Evolutionary conservation across 2,113 vertebrate species (phyloP), one percentile per base, ranked within the genome.

Genomic region (Lampris incognitus): DNA sequence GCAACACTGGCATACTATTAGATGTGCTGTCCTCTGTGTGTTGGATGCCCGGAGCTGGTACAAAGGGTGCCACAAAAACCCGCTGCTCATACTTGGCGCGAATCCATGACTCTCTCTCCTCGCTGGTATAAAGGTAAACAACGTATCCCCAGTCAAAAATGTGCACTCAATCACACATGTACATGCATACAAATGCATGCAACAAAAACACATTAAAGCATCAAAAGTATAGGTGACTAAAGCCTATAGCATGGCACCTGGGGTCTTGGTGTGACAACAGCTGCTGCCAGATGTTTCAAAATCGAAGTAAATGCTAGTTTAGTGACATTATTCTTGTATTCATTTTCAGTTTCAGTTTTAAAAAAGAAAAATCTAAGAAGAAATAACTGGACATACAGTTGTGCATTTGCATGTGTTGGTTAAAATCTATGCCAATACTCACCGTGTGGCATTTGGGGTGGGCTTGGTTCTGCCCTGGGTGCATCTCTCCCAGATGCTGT

Each of bases 61-160:
- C 92, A 69, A 97, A 93, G 0, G 97, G 94, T 0, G 97, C 86
- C 86, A 99, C 94, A 67, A 98, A 99, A 1, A 96, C 92, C 68
- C 95, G 91, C 83, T 97, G 97, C 81, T 98, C 96, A 0, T 99
- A 99, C 87, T 99, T 99, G 2, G 97, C 97, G 0, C 97, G 94
- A 66, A 99, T 99, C 97, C 98, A 99, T 0, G 96, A 94, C 72
- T 99, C 97, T 39, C 97, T 89, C 78, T 98, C 97, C 90, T 99
- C 97, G 55, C 97, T 99, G 82, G 11, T 39, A 40, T 59, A 1
- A 6, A 76, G 38, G 66, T 54, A 63, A 62, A 57, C 2, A 24
- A 49, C 57, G 42, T 6, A 68, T 37, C 55, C 4, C 1, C 10
- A 2, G 64, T 60, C 49, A 61, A 1, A 1, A 1, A 38, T 0